Base-by-base conservation (phyloP, 1,140 invertebrate species). In the Drosophila lacteicornis region DNA sequence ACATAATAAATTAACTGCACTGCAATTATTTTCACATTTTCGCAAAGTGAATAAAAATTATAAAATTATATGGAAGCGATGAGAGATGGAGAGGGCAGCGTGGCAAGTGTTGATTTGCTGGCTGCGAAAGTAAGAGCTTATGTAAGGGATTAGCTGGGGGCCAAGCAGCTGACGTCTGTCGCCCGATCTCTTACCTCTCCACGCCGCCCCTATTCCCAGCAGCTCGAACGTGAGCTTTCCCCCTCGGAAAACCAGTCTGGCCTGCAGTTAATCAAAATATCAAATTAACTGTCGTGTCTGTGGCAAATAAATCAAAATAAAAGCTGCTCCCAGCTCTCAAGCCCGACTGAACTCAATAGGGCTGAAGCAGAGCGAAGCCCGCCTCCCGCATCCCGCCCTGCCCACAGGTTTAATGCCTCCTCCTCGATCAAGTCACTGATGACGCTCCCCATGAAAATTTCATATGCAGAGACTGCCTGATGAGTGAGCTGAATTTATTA, bases 201-300 rank as follows among this genome's bases (percentile, higher is more conserved):
- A 22, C 12, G 15, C 36, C 11, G 15, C 9, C 4, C 51, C 15
- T 38, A 25, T 25, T 56, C 36, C 66, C 38, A 33, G 25, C 25
- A 19, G 19, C 58, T 65, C 36, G 33, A 67, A 33, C 22, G 62
- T 38, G 22, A 36, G 49, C 45, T 70, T 55, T 30, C 22, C 69
- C 66, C 60, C 58, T 27, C 38, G 33, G 61, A 77, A 78, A 78
- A 68, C 65, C 46, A 62, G 58, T 56, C 63, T 50, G 38, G 75
- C 53, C 75, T 88, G 83, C 88, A 91, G 88, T 91, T 91, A 91
- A 91, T 91, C 88, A 91, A 91, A 91, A 91, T 91, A 91, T 91
- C 88, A 91, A 91, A 91, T 91, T 91, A 91, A 91, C 83, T 91
- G 88, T 91, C 88, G 88, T 91, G 88, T 91, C 88, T 91, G 88